Evolutionary conservation across 2,888 invertebrate genomes (phyloP).

Genomic region (Siphonodentalium dalli): DNA sequence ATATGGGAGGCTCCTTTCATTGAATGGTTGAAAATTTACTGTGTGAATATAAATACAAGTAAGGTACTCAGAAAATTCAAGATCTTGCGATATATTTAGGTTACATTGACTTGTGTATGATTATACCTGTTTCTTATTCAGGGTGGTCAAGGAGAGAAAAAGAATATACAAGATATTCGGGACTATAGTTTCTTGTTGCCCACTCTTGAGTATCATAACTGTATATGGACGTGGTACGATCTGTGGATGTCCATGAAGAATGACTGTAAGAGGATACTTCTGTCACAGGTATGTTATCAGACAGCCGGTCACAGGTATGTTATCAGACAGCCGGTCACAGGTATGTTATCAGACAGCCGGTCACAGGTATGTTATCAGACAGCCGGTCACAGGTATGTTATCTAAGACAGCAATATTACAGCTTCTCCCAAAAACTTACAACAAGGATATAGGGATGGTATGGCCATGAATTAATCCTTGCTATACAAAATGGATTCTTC

Average conservation of each 20-base stretch:
- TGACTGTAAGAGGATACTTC: slow-evolving; percentile 85
- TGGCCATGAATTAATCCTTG: too few species aligned
- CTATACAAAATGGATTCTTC: too few species aligned
- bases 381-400: too few species aligned
- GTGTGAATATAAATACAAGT: slow-evolving; percentile 69
- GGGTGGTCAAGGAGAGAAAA: slow-evolving; percentile 92
- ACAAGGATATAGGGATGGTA: too few species aligned
- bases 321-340: slow-evolving; percentile 81
- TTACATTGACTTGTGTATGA: neutral
- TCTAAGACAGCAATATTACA: too few species aligned
- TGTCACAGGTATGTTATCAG: slow-evolving; percentile 74
- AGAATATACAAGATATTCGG: slow-evolving; percentile 94
- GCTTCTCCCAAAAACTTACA: too few species aligned
- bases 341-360: too few species aligned
- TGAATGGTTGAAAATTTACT: too few species aligned
- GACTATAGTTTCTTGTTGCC: slow-evolving; percentile 94
- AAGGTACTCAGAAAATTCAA: too few species aligned
- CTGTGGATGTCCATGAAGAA: slow-evolving; percentile 93
- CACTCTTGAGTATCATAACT: slow-evolving; percentile 97
- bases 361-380: too few species aligned
- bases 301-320: neutral
- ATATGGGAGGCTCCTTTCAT: too few species aligned
- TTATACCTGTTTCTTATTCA: neutral
- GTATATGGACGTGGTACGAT: slow-evolving; percentile 99
- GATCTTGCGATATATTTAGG: neutral